These are phyloP conservation scores for Coracopsis vasa DNA, from an alignment of 2,113 vertebrate species.

Conservation along the genomic window DNA sequence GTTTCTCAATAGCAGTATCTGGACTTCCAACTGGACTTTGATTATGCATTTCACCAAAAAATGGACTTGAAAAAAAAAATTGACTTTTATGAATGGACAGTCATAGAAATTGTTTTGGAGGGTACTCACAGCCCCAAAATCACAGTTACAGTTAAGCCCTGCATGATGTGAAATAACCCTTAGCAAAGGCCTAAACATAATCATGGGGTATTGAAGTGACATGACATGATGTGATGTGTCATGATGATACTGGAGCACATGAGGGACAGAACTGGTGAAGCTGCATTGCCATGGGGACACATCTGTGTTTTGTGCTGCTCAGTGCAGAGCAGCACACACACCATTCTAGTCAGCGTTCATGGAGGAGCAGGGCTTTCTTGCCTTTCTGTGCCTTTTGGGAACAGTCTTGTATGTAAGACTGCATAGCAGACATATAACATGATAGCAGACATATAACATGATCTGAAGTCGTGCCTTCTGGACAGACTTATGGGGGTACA, in stretches of 20 bases:
- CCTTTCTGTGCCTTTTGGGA: not conserved
- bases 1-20: not conserved
- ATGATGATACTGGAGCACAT: not conserved
- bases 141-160: not conserved
- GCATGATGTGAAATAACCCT: not conserved
- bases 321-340: not conserved
- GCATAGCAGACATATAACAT: not conserved
- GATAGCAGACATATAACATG: not conserved
- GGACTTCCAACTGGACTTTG: not conserved
- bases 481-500: too few species aligned
- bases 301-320: not conserved
- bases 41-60: not conserved
- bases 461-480: not conserved
- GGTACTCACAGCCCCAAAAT: not conserved
- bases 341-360: not conserved
- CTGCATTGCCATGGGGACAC: not conserved
- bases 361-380: not conserved
- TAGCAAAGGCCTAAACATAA: not conserved
- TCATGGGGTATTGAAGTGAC: not conserved
- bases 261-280: not conserved
- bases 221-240: not conserved
- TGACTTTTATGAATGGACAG: not conserved
- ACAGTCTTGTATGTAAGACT: not conserved
- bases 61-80: not conserved
- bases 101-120: not conserved